These are phyloP conservation scores for Marisa cornuarietis DNA, from an alignment of 1,140 invertebrate species.

Conservation along the genomic window DNA sequence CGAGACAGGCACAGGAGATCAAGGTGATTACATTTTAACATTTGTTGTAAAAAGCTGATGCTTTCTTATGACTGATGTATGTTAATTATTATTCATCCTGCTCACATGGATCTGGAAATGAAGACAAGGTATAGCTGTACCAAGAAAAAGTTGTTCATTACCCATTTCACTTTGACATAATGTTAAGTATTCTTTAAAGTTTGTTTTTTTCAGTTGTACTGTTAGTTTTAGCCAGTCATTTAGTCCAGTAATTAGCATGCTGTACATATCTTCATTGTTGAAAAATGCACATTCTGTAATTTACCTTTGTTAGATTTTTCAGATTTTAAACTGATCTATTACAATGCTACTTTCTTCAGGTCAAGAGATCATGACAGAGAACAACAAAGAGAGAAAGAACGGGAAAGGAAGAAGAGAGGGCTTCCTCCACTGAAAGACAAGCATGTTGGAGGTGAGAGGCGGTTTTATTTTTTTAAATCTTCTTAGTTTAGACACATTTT, in stretches of 20 bases:
- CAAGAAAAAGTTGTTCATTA: too few species aligned
- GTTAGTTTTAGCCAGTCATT: too few species aligned
- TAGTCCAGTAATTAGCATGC: too few species aligned
- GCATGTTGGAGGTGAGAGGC: slow-evolving; percentile 69
- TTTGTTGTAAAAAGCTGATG: neutral
- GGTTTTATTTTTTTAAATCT: slow-evolving; percentile 10
- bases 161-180: neutral
- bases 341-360: slow-evolving; percentile 32
- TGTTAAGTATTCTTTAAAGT: neutral
- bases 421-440: slow-evolving; percentile 87
- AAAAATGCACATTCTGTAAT: too few species aligned
- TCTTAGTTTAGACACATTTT: too few species aligned
- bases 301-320: too few species aligned
- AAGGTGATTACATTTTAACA: slow-evolving; percentile 38
- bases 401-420: slow-evolving; percentile 82
- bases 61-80: too few species aligned
- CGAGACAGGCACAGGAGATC: slow-evolving; percentile 63
- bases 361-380: slow-evolving; percentile 68
- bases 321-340: neutral
- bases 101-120: too few species aligned
- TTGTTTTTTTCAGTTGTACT: neutral
- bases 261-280: too few species aligned
- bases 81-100: too few species aligned
- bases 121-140: too few species aligned
- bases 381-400: slow-evolving; percentile 77